Evolutionary conservation across 2,797 vertebrate genomes (phyloP).

Genomic region (Scolopax rusticola): DNA sequence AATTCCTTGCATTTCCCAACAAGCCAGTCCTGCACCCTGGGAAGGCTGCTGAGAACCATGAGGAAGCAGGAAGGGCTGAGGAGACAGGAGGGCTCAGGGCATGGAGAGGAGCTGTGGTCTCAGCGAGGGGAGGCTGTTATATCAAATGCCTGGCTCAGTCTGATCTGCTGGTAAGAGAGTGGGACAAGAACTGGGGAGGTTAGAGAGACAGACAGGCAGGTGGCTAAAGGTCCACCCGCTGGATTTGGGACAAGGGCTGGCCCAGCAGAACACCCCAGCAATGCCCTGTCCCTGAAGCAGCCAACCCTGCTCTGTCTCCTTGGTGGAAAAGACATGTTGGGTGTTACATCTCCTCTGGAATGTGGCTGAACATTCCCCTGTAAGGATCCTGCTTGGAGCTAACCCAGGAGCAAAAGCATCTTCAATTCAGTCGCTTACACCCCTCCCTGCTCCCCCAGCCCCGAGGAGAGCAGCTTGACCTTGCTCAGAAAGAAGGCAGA

Average conservation of each 20-base stretch:
- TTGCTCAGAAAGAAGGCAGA: background rate
- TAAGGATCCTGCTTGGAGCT: background rate
- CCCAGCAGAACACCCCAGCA: background rate
- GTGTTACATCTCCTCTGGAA: background rate
- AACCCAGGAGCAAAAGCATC: background rate
- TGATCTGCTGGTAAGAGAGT: background rate
- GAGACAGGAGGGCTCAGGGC: background rate
- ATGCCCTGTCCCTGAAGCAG: background rate
- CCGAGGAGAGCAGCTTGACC: background rate
- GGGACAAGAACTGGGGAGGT: background rate
- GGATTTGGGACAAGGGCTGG: background rate
- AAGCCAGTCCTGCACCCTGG: background rate
- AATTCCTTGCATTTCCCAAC: background rate
- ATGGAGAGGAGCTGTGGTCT: background rate
- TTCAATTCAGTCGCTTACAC: background rate
- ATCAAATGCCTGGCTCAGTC: background rate
- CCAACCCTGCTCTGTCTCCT: background rate
- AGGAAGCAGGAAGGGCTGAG: background rate
- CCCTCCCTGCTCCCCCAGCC: background rate
- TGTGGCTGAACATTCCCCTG: fast-evolving
- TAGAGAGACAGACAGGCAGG: background rate
- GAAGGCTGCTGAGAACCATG: background rate
- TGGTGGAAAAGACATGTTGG: background rate
- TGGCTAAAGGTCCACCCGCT: background rate
- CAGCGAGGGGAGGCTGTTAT: background rate